phyloP scores from a whole-genome alignment of 2,113 vertebrate species.

The Triplophysa rosa region DNA sequence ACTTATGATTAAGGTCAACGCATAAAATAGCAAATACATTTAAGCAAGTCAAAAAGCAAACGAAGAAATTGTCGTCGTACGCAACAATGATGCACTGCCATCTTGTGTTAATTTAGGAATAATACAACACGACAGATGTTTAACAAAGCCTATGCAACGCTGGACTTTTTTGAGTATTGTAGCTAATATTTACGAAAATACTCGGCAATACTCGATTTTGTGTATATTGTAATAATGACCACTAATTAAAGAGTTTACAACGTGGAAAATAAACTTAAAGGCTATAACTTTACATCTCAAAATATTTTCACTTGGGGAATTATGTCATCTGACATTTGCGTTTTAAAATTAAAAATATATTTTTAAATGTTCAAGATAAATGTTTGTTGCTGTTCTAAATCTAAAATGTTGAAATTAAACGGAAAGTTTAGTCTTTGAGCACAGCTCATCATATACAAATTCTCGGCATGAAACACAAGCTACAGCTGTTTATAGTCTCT shows the following conservation, averaged over 20 bases:
- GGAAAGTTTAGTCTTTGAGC: too few species aligned
- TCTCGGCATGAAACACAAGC: background rate
- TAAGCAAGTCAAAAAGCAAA: background rate
- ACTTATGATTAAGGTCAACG: background rate
- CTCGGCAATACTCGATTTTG: background rate
- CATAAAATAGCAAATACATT: background rate
- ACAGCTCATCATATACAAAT: too few species aligned
- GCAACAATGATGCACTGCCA: slow-evolving; percentile 50
- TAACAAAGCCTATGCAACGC: background rate
- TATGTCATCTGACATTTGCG: too few species aligned
- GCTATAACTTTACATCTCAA: background rate
- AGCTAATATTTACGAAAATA: too few species aligned
- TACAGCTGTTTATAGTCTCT: background rate
- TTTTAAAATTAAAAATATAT: too few species aligned
- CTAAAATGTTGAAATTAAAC: too few species aligned
- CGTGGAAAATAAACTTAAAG: background rate
- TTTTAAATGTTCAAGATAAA: too few species aligned
- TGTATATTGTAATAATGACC: background rate
- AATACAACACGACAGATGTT: slow-evolving; percentile 46
- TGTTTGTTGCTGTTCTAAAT: too few species aligned
- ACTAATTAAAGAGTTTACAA: background rate
- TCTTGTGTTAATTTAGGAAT: slow-evolving; percentile 40
- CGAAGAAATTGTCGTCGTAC: background rate
- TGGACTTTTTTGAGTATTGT: too few species aligned
- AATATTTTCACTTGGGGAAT: too few species aligned